These are phyloP conservation scores for Crocuta crocuta DNA, from an alignment of 2,113 vertebrate species.

Conservation along the genomic window DNA sequence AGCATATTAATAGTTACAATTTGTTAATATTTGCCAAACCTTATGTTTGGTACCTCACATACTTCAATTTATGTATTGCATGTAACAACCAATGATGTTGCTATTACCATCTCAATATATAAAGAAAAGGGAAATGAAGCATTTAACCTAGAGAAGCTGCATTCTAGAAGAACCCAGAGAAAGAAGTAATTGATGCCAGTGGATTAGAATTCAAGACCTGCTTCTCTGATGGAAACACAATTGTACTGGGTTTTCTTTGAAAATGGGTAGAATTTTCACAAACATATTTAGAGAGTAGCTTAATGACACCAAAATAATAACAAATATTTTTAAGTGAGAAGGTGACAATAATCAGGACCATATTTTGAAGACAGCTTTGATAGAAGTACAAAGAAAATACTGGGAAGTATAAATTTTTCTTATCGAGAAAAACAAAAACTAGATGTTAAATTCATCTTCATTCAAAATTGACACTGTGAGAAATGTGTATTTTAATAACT, in stretches of 20 bases:
- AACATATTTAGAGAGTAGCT: background rate
- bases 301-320: background rate
- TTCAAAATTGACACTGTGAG: background rate
- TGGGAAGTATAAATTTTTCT: background rate
- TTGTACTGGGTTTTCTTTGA: constrained; percentile 7
- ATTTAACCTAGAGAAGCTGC: background rate
- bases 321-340: background rate
- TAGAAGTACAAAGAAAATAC: background rate
- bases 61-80: background rate
- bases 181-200: constrained; percentile 1
- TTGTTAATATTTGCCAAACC: constrained; percentile 14
- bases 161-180: background rate
- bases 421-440: background rate
- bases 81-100: background rate
- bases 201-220: background rate
- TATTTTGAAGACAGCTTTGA: background rate
- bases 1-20: background rate
- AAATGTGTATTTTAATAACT: background rate
- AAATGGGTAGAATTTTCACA: background rate
- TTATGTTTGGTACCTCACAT: background rate
- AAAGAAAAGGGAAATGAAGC: background rate
- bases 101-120: constrained; percentile 1
- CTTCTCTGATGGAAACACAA: background rate
- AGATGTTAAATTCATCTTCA: background rate
- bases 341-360: background rate